A percentile compares a stretch with the other conserved stretches of the same genome.
phyloP scores from a whole-genome alignment of 2,888 invertebrate genomes.

The Polydrusus pterygomalis region DNA sequence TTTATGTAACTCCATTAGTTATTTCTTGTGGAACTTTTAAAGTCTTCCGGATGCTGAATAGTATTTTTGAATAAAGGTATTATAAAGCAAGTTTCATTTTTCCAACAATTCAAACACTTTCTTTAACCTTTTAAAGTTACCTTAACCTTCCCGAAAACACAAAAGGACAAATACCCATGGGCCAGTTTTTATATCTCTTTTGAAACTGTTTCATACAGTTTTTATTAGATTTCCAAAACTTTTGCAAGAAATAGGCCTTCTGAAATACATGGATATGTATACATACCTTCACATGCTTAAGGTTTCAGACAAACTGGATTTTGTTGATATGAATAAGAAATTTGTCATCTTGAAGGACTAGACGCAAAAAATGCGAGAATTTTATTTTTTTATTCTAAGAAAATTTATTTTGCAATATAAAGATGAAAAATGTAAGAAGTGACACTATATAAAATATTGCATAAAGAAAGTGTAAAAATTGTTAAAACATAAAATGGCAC shows the following conservation, averaged over 20 bases:
- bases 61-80: too few species aligned
- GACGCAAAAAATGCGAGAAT: background rate
- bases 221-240: constrained; percentile 39
- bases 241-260: constrained; percentile 3
- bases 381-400: background rate
- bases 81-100: too few species aligned
- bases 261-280: background rate
- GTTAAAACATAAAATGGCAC: too few species aligned
- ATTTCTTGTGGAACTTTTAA: too few species aligned
- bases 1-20: too few species aligned
- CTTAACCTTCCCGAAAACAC: background rate
- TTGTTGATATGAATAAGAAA: constrained; percentile 2
- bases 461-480: background rate
- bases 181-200: constrained; percentile 28
- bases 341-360: background rate
- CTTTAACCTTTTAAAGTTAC: background rate
- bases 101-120: background rate
- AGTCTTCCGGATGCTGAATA: too few species aligned
- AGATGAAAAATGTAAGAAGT: background rate
- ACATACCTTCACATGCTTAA: background rate
- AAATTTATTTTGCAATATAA: background rate
- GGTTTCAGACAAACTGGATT: background rate
- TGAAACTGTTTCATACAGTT: constrained; percentile 36
- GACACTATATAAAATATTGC: background rate
- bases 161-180: background rate